phyloP scores from a whole-genome alignment of 2,888 invertebrate genomes.

The Emmelina monodactyla region DNA sequence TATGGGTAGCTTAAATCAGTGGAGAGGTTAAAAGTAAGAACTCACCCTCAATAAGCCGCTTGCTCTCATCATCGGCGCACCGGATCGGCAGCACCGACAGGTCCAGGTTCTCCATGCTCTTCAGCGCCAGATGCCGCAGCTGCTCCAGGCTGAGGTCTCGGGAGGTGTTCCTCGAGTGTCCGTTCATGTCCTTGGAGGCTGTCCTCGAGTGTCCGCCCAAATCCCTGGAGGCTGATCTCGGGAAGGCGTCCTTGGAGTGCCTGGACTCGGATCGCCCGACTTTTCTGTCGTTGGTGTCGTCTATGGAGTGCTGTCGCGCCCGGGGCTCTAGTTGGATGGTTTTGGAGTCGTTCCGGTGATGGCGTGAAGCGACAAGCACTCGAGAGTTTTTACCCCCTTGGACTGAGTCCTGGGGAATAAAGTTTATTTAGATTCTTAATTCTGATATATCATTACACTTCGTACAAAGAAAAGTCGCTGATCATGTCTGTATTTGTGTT shows the following conservation, averaged over 20 bases:
- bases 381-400: conserved; percentile 35
- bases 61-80: conserved; percentile 51
- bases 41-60: conserved; percentile 42
- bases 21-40: neutral
- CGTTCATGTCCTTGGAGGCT: conserved; percentile 31
- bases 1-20: no score
- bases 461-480: no score
- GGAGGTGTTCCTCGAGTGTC: conserved; percentile 63
- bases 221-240: conserved; percentile 26
- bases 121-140: conserved; percentile 49
- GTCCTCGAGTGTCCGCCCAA: conserved; percentile 27
- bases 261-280: conserved; percentile 28
- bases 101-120: conserved; percentile 56
- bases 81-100: conserved; percentile 44
- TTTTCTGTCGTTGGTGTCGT: conserved; percentile 31
- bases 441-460: no score
- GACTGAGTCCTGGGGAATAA: conserved; percentile 17
- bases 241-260: conserved; percentile 26
- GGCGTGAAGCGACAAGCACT: conserved; percentile 59
- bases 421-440: neutral
- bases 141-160: conserved; percentile 56
- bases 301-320: conserved; percentile 46
- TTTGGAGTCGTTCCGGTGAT: conserved; percentile 69
- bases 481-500: no score
- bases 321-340: conserved; percentile 70